Evolutionary conservation across 2,888 invertebrate species (phyloP), one percentile per base, ranked within the genome.

Genomic region (Odontothrips loti): DNA sequence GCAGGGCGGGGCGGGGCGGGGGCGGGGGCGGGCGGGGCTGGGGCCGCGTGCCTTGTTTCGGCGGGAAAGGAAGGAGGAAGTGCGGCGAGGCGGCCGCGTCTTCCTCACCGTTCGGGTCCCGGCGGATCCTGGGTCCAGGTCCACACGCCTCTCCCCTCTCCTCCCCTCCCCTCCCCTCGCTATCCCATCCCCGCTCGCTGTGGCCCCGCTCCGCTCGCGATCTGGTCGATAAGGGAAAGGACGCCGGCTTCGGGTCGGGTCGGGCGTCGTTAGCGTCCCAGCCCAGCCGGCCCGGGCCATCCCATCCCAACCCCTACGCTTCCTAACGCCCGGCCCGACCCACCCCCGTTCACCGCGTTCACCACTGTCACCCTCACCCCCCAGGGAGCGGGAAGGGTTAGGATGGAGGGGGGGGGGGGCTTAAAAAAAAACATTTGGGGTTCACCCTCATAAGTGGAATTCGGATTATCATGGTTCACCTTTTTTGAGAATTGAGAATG

Each of bases 211-310:
- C 58, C 58, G 58, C 58, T n/a, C 58, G 15, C 68, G 68, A 75
- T 75, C 68, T 27, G 68, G 68, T 75, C 68, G 68, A 75, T 75
- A 75, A 75, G 68, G 68, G 27, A 27, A 27, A 27, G 11, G 68
- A 27, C 68, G 68, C 68, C 8, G 23, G 68, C 27, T 0, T 12
- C n/a, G 68, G n/a, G 23, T 23, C 68, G 68, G 23, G 23, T 23
- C 68, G 9, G 68, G 23, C 68, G 68, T 75, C 68, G 68, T 75
- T 75, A 75, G 68, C 27, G 68, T 75, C 68, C 68, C 58, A n/a
- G n/a, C 58, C 58, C 15, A 6, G 20, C 58, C 51, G 51, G 51
- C 51, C 51, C 51, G 4, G 51, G 48, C 51, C 51, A 6, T 2
- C 51, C 51, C 15, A 20, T 1, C 51, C 51, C 51, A 20, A 2